A percentile compares a stretch with the other conserved stretches of the same genome.
Conservation (phyloP, 2,113 vertebrate species). For the Piaya cayana region DNA sequence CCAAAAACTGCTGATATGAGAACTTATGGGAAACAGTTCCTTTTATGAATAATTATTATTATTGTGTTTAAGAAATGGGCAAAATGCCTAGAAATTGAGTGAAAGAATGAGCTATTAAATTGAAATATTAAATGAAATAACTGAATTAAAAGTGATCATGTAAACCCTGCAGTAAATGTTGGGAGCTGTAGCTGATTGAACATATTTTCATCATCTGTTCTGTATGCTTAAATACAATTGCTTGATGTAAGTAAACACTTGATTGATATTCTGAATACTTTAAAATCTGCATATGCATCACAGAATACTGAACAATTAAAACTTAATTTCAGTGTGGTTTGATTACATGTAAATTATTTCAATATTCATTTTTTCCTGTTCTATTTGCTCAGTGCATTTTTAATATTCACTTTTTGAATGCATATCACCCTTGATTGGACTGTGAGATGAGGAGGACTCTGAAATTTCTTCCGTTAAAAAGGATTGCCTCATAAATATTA, state of each 20-base stretch:
- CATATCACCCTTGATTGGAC: conserved; percentile 64
- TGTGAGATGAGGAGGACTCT: conserved; percentile 55
- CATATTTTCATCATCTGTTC: conserved; percentile 68
- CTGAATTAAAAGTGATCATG: conserved; percentile 70
- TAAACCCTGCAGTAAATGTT: conserved; percentile 58
- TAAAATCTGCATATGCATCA: conserved; percentile 70
- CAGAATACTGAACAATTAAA: conserved; percentile 72
- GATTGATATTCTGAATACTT: conserved; percentile 71
- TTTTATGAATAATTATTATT: conserved; percentile 74
- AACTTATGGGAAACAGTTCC: conserved; percentile 55
- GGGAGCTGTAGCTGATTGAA: conserved; percentile 64
- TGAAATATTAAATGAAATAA: conserved; percentile 77
- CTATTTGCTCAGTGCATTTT: conserved; percentile 63
- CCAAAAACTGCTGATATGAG: conserved; percentile 69
- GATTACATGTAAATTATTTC: conserved; percentile 71
- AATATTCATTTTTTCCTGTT: conserved; percentile 71
- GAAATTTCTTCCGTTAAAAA: conserved; percentile 55
- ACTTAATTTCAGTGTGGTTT: conserved; percentile 68
- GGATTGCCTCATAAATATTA: conserved; percentile 51
- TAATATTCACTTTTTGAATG: conserved; percentile 55
- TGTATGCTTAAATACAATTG: conserved; percentile 72
- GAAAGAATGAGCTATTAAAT: conserved; percentile 73
- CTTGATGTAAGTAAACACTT: conserved; percentile 70
- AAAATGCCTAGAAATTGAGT: conserved; percentile 72
- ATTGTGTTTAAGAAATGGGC: conserved; percentile 70